Evolutionary conservation across 2,113 vertebrate species (phyloP), one percentile per base, ranked within the genome.

Genomic region (Prionailurus viverrinus): DNA sequence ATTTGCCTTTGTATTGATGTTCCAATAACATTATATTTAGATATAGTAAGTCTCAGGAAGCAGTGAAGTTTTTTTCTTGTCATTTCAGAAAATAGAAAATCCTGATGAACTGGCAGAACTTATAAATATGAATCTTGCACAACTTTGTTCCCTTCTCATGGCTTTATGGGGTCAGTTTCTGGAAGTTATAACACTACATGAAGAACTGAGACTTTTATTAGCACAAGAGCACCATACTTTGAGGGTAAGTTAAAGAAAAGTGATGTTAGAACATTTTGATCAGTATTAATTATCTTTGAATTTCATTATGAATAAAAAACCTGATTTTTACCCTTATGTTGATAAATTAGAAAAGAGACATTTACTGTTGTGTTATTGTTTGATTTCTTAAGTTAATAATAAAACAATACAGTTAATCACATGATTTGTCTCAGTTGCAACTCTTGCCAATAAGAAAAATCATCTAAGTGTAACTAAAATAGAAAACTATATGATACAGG

Each of bases 41-140:
- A 4, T 11, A 23, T 79, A 39, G 1, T 86, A 90, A 78, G 45
- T 92, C 76, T 96, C 63, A 14, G 33, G 63, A 66, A 66, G 23
- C 31, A 83, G 36, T 92, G 68, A 78, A 73, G 61, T 21, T 96
- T 96, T 90, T 96, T 95, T 87, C 95, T 97, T 81, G 53, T 98
- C 29, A 89, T 83, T 98, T 99, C 98, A 99, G 98, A 99, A 99
- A 98, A 99, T 99, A 71, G 99, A 99, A 98, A 99, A 99, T 97
- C 99, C 99, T 82, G 99, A 99, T 96, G 99, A 99, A 98, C 98
- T 99, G 98, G 99, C 99, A 94, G 99, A 99, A 98, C 98, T 99
- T 96, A 99, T 99, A 97, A 99, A 99, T 98, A 99, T 99, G 99
- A 99, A 99, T 98, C 99, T 99, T 97, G 99, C 99, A 51, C 99